Base-by-base conservation (phyloP, 2,797 vertebrate genomes). In the Monodelphis domestica region DNA sequence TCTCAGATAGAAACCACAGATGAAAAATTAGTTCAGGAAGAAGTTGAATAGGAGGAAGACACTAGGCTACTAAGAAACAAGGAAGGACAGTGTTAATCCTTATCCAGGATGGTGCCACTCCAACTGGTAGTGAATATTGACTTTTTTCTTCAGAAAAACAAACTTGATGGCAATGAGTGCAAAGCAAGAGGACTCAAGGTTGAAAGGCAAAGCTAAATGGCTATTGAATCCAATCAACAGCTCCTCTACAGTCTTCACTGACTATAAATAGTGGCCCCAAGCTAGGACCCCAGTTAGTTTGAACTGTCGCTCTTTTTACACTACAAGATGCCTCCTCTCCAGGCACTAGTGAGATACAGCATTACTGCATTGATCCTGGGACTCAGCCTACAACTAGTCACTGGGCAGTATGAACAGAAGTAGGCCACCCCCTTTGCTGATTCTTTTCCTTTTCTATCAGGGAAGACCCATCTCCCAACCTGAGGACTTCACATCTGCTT, bases 351-450 rank as follows among this genome's bases (percentile, higher is more conserved):
- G 93, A 93, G 90, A 93, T 78, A 59, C 54, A 12, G 93, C 33
- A 54, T 87, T 50, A 94, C 87, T 5, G 0, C 54, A n/a, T 88
- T 96, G 57, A 17, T 97, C 89, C 94, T 97, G 89, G 17, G 94
- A 89, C n/a, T 97, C n/a, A 94, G 92, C 12, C 93, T 97, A 33
- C 96, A 96, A 15, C 88, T 96, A 87, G 52, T 54, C 12, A 45
- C 50, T 92, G 94, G n/a, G 29, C 53, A 55, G 89, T 56, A 95
- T 70, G 93, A 95, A 33, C 57, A 53, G 52, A 33, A 0, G 95
- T 97, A 55, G 97, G 97, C 70, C 70, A 52, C 9, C 24, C 54
- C 63, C 50, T 9, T 21, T 2, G 53, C 5, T 53, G 0, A 38
- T 54, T n/a, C n/a, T n/a, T n/a, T n/a, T n/a, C 50, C 17, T 95